Base-by-base conservation (phyloP, 2,888 invertebrate species). In the Chelonus formosanus region DNA sequence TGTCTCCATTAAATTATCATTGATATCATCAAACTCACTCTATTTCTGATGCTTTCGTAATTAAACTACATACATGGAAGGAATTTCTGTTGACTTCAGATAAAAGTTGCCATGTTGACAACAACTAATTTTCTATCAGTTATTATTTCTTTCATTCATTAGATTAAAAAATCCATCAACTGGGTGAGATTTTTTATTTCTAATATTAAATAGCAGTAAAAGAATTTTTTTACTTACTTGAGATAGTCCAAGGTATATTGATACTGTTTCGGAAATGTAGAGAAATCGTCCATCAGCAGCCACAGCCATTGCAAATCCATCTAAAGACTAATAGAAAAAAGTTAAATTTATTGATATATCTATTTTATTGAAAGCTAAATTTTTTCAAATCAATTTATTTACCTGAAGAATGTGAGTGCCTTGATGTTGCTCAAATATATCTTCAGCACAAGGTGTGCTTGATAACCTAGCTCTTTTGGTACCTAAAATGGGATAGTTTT, bases 241-340 rank as follows among this genome's bases (percentile, higher is more conserved):
- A 86, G 98, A 98, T 85, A 99, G 92, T 80, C 99, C 99, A 86
- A 99, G 91, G 89, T 98, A 98, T 86, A 98, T 97, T 84, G 98
- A 99, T 81, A 99, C 98, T 79, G 98, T 98, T 89, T 99, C 99
- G 78, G 98, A 98, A 88, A 99, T 97, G 89, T 99, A 99, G 85
- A 99, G 90, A 88, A 99, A 97, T 85, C 97, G 90, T 73, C 97
- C 98, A 86, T 97, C 97, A 74, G 95, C 93, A 62, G 96, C 96
- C 75, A 99, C 90, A 45, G 97, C 95, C 84, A 99, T 90, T 76
- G 97, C 96, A 86, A 99, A 99, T 59, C 98, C 98, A 85, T 99
- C 99, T 84, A 98, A 87, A 71, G 97, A 95, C 97, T 96, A 89
- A 75, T 88, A 87, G 84, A 84, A 85, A 85, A 20, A 20, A 20